Percentiles rank a stretch among this genome's conserved stretches.
Conservation (phyloP, 2,888 invertebrate species). For the Choristoneura rosaceana region DNA sequence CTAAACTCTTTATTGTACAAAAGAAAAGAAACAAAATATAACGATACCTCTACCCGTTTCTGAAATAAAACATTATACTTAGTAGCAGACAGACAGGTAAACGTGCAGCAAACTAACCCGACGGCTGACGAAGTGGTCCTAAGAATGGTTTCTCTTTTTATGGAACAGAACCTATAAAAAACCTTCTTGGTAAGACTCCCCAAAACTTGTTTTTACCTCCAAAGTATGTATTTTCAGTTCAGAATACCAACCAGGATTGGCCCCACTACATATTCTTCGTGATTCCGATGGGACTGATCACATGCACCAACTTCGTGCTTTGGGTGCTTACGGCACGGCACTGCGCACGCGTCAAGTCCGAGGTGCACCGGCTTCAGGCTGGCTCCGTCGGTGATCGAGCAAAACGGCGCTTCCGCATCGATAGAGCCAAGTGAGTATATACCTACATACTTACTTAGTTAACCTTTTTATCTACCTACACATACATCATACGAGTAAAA, state of each 20-base stretch:
- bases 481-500: too few species aligned
- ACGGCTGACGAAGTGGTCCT: too few species aligned
- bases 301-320: constrained; percentile 87
- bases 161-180: too few species aligned
- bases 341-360: constrained; percentile 90
- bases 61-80: too few species aligned
- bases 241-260: constrained; percentile 72
- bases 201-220: not conserved
- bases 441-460: too few species aligned
- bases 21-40: too few species aligned
- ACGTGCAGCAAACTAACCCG: too few species aligned
- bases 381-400: constrained; percentile 86
- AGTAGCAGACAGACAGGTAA: too few species aligned
- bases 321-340: constrained; percentile 89
- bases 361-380: constrained; percentile 89
- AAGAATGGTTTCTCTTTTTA: too few species aligned
- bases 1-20: too few species aligned
- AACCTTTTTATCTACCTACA: too few species aligned
- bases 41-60: too few species aligned
- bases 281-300: constrained; percentile 87
- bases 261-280: constrained; percentile 87
- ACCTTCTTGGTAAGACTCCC: not conserved
- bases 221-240: constrained; percentile 58
- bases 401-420: constrained; percentile 87
- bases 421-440: constrained; percentile 87